Percentiles rank a stretch among this genome's conserved stretches.
Evolutionary conservation across 2,113 vertebrate species (phyloP).

Genomic region (Collichthys lucidus): DNA sequence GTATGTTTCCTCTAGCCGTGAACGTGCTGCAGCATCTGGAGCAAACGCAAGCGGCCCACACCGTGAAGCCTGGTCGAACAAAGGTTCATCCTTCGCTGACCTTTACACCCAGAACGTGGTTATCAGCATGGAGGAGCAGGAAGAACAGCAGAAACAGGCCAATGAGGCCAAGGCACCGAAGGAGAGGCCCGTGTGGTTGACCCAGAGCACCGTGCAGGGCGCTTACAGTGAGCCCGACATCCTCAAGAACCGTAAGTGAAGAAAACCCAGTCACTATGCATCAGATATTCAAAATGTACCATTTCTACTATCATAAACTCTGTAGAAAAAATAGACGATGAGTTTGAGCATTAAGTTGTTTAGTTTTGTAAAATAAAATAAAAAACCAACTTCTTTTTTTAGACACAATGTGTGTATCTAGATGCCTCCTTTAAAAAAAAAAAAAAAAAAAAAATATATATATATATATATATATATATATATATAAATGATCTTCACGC

Average conservation of each 20-base stretch:
- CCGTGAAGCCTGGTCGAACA: slow-evolving; percentile 91
- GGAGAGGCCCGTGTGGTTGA: slow-evolving; percentile 95
- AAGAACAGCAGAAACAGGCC: slow-evolving; percentile 84
- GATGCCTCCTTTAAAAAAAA: too few species aligned
- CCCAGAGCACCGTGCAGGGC: slow-evolving; percentile 96
- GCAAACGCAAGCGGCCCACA: slow-evolving; percentile 74
- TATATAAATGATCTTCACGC: not conserved
- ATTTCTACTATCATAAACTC: not conserved
- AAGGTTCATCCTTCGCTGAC: slow-evolving; percentile 91
- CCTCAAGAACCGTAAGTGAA: slow-evolving; percentile 88
- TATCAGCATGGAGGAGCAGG: slow-evolving; percentile 97
- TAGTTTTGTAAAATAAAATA: too few species aligned
- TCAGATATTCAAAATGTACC: not conserved
- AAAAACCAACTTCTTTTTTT: not conserved
- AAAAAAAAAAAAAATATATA: too few species aligned
- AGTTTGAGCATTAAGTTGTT: too few species aligned
- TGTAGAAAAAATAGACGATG: not conserved
- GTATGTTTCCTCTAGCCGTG: slow-evolving; percentile 84
- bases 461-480: too few species aligned
- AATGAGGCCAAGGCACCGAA: slow-evolving; percentile 87
- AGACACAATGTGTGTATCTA: not conserved
- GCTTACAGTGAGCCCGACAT: slow-evolving; percentile 88
- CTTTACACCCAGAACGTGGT: slow-evolving; percentile 98
- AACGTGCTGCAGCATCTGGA: slow-evolving; percentile 82
- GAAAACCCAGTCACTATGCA: too few species aligned